These are phyloP conservation scores for Catharus fuscescens DNA, from an alignment of 2,113 vertebrate species.

Conservation along the genomic window DNA sequence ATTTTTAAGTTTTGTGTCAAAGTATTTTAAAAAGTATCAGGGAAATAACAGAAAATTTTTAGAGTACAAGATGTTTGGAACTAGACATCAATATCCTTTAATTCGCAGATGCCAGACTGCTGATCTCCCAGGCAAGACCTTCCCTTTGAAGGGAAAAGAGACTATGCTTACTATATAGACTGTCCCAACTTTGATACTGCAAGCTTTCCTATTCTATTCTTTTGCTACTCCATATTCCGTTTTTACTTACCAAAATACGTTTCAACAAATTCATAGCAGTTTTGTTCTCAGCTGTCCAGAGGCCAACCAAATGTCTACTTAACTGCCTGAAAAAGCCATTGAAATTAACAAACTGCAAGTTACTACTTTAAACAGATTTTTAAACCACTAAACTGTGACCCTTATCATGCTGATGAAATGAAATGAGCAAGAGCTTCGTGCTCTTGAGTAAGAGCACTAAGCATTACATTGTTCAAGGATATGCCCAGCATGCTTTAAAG, in stretches of 20 bases:
- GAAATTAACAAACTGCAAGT: background rate
- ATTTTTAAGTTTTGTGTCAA: background rate
- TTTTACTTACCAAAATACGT: constrained; percentile 92
- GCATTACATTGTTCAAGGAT: background rate
- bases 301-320: constrained; percentile 96
- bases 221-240: background rate
- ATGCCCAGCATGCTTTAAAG: constrained; percentile 37
- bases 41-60: background rate
- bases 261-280: constrained; percentile 93
- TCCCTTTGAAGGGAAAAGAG: background rate
- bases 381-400: background rate
- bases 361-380: background rate
- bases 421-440: background rate
- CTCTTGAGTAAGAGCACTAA: constrained; percentile 30
- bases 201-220: background rate
- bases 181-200: background rate
- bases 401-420: constrained; percentile 46
- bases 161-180: background rate
- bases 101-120: background rate
- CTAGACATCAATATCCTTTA: background rate
- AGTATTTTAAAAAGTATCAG: background rate
- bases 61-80: background rate
- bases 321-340: constrained; percentile 85
- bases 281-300: constrained; percentile 96
- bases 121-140: background rate